phyloP scores from a whole-genome alignment of 2,113 vertebrate species.

The Phainopepla nitens region DNA sequence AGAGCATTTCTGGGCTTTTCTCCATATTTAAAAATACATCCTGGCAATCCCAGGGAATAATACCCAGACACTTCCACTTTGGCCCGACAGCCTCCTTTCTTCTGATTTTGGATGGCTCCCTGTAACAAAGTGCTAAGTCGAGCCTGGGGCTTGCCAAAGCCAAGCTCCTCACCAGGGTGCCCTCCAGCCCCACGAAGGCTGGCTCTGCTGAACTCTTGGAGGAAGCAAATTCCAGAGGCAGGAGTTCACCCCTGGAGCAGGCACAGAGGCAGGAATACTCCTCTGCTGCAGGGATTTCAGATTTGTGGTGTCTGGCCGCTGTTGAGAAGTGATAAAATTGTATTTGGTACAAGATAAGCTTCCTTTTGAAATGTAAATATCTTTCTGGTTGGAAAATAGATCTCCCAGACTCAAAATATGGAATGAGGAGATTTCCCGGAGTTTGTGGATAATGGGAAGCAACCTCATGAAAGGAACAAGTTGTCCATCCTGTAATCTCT shows the following conservation, averaged over 20 bases:
- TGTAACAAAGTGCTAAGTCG: neutral
- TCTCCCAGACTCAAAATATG: neutral
- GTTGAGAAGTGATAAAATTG: neutral
- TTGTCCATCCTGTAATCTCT: neutral
- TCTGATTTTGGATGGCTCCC: neutral
- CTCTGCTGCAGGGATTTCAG: neutral
- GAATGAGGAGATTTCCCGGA: neutral
- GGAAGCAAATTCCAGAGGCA: conserved; percentile 26
- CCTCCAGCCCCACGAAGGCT: neutral
- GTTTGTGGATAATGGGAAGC: neutral
- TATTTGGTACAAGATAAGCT: neutral
- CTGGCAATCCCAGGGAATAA: neutral
- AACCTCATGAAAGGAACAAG: neutral
- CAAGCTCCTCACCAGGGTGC: neutral
- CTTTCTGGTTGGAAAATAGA: neutral
- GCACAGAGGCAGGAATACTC: neutral
- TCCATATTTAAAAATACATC: neutral
- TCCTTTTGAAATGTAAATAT: neutral
- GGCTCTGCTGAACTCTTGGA: neutral
- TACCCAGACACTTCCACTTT: conserved; percentile 18
- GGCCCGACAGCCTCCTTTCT: neutral
- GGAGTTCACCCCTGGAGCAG: neutral
- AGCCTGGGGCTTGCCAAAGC: neutral
- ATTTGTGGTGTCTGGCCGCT: neutral
- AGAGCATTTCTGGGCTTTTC: neutral